Evolutionary conservation across 2,888 invertebrate species (phyloP).

Genomic region (Polydrusus pterygomalis): DNA sequence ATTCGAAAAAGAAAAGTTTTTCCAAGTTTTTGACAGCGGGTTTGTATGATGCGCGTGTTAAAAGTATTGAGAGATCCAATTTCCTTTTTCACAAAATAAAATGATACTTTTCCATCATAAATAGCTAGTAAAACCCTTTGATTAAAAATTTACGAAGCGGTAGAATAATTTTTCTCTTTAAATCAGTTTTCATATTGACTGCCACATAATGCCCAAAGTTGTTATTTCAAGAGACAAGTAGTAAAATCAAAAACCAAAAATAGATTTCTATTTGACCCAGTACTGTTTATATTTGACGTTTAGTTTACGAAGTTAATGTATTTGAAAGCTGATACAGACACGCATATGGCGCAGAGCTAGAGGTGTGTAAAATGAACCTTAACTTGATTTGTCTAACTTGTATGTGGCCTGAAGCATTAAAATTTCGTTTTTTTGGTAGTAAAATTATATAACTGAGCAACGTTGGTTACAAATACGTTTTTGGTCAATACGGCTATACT

Average conservation of each 20-base stretch:
- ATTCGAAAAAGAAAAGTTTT: no score
- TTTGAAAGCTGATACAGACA: conserved; percentile 56
- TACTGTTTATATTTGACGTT: conserved; percentile 55
- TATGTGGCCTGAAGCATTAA: background rate
- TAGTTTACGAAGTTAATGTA: conserved; percentile 55
- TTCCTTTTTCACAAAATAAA: no score
- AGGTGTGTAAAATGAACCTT: conserved; percentile 50
- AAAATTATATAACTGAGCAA: background rate
- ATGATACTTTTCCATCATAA: no score
- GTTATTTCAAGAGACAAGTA: conserved; percentile 42
- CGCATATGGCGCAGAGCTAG: conserved; percentile 46
- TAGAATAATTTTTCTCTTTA: no score
- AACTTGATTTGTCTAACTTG: conserved; percentile 8
- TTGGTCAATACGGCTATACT: no score
- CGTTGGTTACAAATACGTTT: no score
- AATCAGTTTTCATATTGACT: background rate
- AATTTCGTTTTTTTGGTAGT: conserved; percentile 5
- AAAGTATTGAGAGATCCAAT: no score
- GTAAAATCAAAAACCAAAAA: conserved; percentile 51
- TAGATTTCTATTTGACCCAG: conserved; percentile 56
- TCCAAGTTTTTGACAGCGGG: no score
- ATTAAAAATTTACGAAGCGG: no score
- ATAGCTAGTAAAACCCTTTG: no score
- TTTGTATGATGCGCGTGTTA: no score
- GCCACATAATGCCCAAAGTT: conserved; percentile 17